phyloP scores from a whole-genome alignment of 64 coral and sea anemone species.

The Exaiptasia diaphana region DNA sequence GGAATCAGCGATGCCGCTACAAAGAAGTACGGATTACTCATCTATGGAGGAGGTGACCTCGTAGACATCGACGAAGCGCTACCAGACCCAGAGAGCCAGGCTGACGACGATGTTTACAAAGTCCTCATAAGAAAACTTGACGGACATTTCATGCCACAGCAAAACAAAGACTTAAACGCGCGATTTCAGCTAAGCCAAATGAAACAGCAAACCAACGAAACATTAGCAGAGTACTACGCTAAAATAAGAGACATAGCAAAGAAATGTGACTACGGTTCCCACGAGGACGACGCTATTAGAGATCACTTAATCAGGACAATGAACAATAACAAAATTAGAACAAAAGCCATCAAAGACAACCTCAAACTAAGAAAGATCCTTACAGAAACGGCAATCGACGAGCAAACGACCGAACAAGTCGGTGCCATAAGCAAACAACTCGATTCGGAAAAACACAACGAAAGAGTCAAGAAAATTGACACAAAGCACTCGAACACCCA shows the following conservation, averaged over 20 bases:
- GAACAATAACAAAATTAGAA: slow-evolving; percentile 48
- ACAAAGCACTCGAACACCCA: not conserved
- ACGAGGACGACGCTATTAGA: slow-evolving; percentile 54
- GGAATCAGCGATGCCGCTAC: slow-evolving; percentile 36
- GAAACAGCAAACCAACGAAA: slow-evolving; percentile 37
- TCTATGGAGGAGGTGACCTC: slow-evolving; percentile 41
- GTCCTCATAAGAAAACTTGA: slow-evolving; percentile 43
- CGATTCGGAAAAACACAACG: not conserved
- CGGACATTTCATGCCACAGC: slow-evolving; percentile 43
- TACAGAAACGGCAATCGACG: slow-evolving; percentile 46
- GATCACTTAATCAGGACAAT: slow-evolving; percentile 74
- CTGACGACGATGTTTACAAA: slow-evolving; percentile 24
- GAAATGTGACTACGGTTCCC: slow-evolving; percentile 32
- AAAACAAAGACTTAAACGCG: slow-evolving; percentile 58
- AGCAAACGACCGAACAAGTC: slow-evolving; percentile 58
- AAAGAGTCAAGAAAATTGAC: slow-evolving; percentile 37
- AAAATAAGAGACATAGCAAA: slow-evolving; percentile 30
- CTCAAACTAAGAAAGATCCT: slow-evolving; percentile 44
- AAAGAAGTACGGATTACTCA: slow-evolving; percentile 46
- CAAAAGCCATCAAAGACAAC: slow-evolving; percentile 45
- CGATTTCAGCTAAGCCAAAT: slow-evolving; percentile 58
- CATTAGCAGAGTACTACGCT: slow-evolving; percentile 38
- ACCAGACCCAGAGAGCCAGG: slow-evolving; percentile 7
- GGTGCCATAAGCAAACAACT: slow-evolving; percentile 57
- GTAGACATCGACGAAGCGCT: slow-evolving; percentile 25